Conservation (phyloP, 2,888 invertebrate species). For the Andrena minutula region DNA sequence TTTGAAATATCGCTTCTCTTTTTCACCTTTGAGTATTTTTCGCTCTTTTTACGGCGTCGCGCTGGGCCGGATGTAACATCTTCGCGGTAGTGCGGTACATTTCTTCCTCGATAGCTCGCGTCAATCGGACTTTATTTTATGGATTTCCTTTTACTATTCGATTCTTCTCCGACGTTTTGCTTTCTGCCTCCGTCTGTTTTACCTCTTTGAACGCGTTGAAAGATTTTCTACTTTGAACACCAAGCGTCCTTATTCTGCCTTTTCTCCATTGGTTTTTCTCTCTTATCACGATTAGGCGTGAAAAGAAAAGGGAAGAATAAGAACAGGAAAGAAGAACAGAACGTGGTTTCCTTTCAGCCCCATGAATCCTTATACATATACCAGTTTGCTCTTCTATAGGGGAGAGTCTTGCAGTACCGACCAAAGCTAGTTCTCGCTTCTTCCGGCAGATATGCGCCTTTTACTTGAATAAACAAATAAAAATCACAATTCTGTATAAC, state of each 20-base stretch:
- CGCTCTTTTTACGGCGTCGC: slow-evolving; percentile 11
- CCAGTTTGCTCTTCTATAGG: background rate
- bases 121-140: slow-evolving; percentile 47
- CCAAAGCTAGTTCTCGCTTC: too few species aligned
- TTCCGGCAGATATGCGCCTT: too few species aligned
- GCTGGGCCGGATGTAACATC: slow-evolving; percentile 14
- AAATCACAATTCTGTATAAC: too few species aligned
- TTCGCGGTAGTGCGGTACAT: slow-evolving; percentile 26
- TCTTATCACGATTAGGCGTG: background rate
- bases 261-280: background rate
- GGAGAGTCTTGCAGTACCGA: too few species aligned
- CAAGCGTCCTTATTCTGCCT: slow-evolving; percentile 20
- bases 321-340: slow-evolving; percentile 1
- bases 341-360: slow-evolving; percentile 44
- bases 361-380: slow-evolving; percentile 18
- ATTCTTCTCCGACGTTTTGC: slow-evolving; percentile 32
- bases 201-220: slow-evolving; percentile 17
- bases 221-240: slow-evolving; percentile 31
- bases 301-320: background rate
- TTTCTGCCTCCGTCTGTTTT: slow-evolving; percentile 24
- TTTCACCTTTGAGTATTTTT: background rate
- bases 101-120: slow-evolving; percentile 27
- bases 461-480: too few species aligned
- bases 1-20: slow-evolving; percentile 29
- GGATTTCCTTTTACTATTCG: slow-evolving; percentile 48